These are phyloP conservation scores for Chirona hameri DNA, from an alignment of 2,888 invertebrate species.

Conservation along the genomic window DNA sequence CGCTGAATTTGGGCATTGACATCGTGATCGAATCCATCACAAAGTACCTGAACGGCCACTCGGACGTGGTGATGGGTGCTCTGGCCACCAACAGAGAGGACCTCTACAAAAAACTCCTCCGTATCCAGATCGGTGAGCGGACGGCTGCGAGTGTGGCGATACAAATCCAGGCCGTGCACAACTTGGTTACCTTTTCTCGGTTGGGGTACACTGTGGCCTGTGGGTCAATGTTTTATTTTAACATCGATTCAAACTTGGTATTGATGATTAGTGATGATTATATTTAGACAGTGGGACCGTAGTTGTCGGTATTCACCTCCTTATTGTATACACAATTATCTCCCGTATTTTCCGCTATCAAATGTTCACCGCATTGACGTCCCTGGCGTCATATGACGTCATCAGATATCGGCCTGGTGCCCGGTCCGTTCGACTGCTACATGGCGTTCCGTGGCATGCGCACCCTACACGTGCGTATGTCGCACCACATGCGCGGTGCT, in stretches of 20 bases:
- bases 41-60: constrained; percentile 98
- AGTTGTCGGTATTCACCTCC: background rate
- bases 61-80: constrained; percentile 97
- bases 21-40: constrained; percentile 86
- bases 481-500: constrained; percentile 75
- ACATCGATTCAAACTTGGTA: constrained; percentile 49
- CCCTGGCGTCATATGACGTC: too few relatives aligned
- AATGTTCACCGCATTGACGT: too few relatives aligned
- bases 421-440: constrained; percentile 94
- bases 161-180: background rate
- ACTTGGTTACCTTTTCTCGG: too few relatives aligned
- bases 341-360: too few relatives aligned
- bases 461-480: constrained; percentile 88
- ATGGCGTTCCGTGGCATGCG: constrained; percentile 89
- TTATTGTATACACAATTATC: too few relatives aligned
- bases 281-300: background rate
- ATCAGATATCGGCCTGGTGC: constrained; percentile 59
- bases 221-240: too few relatives aligned
- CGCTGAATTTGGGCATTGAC: constrained; percentile 86
- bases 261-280: too few relatives aligned
- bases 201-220: too few relatives aligned
- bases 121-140: constrained; percentile 76
- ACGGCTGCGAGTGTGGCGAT: background rate
- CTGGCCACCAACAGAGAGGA: constrained; percentile 68
- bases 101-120: constrained; percentile 67